Evolutionary conservation across 2,888 invertebrate genomes (phyloP), one percentile per base, ranked within the genome.

Genomic region (Helobdella robusta): DNA sequence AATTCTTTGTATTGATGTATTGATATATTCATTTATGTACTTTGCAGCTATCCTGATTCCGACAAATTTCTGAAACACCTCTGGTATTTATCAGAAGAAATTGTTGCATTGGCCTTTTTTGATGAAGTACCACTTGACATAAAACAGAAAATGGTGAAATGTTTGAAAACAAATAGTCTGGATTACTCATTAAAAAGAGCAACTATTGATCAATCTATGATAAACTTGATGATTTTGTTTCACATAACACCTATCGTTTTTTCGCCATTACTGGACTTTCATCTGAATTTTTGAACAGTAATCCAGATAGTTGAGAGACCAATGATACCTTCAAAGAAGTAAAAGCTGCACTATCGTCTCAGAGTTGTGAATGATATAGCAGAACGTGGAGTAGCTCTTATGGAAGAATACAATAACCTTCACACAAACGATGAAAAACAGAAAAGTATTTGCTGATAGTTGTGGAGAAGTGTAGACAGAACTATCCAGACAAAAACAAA

Each of bases 381-480:
- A 40, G 44, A 40, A 40, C 44, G 44, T 40, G 44, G 44, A 40
- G 44, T 40, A 15, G 44, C 44, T 40, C n/a, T 40, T 15, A 40
- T 40, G 44, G 44, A 40, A n/a, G n/a, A 40, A n/a, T 40, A 40
- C 44, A 40, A 40, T n/a, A 40, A 40, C 11, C 44, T 40, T 15
- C 44, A 40, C 44, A 40, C 44, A 15, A 40, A 40, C 44, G 44
- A 40, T n/a, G 44, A 40, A 40, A n/a, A 40, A n/a, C 44, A 40
- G n/a, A 40, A 40, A 40, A 40, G n/a, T n/a, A 15, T n/a, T 40
- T 40, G 44, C 44, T 40, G 11, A 15, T 40, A 40, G n/a, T 40
- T 40, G 44, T 40, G n/a, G n/a, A 40, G n/a, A n/a, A 40, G 44
- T 40, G n/a, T n/a, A 11, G 44, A 11, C 44, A 40, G 44, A 11